A percentile compares a stretch with the other conserved stretches of the same genome.
These are phyloP conservation scores for Dinoponera quadriceps DNA, from an alignment of 1,140 invertebrate genomes.

Conservation along the genomic window DNA sequence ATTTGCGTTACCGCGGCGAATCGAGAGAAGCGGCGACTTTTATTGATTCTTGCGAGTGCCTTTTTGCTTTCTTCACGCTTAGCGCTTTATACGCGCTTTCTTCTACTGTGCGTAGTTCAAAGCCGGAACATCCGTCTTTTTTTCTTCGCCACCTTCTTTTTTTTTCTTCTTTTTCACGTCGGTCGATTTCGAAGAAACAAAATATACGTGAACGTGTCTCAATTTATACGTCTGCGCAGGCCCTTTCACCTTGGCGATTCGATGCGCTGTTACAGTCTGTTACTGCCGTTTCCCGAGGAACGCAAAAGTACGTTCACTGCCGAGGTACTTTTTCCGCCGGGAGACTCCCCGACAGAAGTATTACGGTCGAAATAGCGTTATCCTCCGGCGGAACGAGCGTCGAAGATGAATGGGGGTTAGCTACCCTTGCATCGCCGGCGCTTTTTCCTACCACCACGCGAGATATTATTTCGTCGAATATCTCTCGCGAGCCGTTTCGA, in stretches of 20 bases:
- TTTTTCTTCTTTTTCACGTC: background rate
- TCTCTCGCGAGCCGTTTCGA: conserved; percentile 47
- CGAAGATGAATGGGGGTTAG: conserved; percentile 57
- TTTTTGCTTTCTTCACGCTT: background rate
- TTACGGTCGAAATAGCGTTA: conserved; percentile 58
- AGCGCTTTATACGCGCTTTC: background rate
- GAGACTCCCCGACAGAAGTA: conserved; percentile 54
- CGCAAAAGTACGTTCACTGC: conserved; percentile 43
- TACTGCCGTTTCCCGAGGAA: conserved; percentile 53
- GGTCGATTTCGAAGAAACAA: background rate
- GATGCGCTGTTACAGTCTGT: conserved; percentile 49
- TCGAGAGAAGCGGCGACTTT: background rate
- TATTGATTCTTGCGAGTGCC: background rate
- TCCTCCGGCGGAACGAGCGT: conserved; percentile 54
- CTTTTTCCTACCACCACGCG: conserved; percentile 21
- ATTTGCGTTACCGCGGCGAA: conserved; percentile 1
- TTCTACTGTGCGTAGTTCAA: too few relatives aligned
- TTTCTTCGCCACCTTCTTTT: background rate
- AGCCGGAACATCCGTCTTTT: too few relatives aligned
- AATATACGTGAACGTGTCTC: too few relatives aligned
- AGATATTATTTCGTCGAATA: conserved; percentile 54
- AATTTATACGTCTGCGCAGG: conserved; percentile 4
- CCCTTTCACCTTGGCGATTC: conserved; percentile 35
- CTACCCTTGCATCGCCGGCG: conserved; percentile 46
- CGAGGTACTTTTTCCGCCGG: conserved; percentile 51